Conservation (phyloP, 2,888 invertebrate genomes). For the Ochropleura leucogaster region DNA sequence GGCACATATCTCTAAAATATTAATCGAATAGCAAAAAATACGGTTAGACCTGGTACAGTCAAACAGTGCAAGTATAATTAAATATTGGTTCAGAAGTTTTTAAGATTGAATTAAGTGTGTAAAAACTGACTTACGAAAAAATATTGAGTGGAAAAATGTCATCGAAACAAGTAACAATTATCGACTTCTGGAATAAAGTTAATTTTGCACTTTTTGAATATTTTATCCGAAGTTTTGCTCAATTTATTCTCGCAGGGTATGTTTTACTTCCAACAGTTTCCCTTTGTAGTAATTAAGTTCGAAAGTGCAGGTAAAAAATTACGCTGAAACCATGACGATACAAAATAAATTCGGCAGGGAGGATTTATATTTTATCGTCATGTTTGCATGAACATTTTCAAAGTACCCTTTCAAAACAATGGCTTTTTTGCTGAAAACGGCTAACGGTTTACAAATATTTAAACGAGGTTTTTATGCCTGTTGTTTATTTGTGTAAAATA, state of each 20-base stretch:
- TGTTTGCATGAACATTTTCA: conserved; percentile 1
- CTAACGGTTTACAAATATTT: conserved; percentile 23
- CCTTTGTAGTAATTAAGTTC: conserved; percentile 41
- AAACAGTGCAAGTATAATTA: too few relatives aligned
- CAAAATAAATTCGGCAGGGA: too few relatives aligned
- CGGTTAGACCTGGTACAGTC: too few relatives aligned
- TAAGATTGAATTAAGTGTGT: too few relatives aligned
- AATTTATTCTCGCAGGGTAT: conserved; percentile 4
- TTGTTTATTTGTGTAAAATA: conserved; percentile 1
- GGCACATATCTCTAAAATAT: too few relatives aligned
- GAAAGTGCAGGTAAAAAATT: conserved; percentile 32
- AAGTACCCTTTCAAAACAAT: background rate
- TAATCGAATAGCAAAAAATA: too few relatives aligned
- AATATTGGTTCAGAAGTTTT: too few relatives aligned
- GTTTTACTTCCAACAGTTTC: conserved; percentile 38
- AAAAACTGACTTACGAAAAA: too few relatives aligned
- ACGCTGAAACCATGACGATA: background rate
- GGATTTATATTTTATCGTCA: conserved; percentile 13
- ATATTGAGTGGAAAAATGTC: too few relatives aligned
- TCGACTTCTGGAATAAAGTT: too few relatives aligned
- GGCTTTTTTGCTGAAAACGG: background rate
- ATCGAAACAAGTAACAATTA: too few relatives aligned
- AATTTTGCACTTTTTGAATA: background rate
- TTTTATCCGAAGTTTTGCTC: background rate
- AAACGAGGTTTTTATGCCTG: background rate